Evolutionary conservation across 53 echinoderm and acorn worm species (phyloP).

Genomic region (Luidia sarsii): DNA sequence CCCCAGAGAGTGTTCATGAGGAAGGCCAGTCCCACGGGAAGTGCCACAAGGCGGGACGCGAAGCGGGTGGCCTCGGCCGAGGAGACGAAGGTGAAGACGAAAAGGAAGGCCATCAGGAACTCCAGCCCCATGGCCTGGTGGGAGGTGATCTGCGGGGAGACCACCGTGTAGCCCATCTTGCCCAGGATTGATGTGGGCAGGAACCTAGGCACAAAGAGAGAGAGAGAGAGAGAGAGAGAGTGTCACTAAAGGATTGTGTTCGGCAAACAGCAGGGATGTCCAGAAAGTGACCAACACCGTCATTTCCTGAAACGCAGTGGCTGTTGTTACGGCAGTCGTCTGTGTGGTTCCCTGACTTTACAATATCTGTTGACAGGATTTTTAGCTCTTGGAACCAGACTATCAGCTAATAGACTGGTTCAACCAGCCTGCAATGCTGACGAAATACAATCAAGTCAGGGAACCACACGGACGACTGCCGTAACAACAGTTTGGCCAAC

Average conservation of each 20-base stretch:
- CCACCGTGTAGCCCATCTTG: conserved; percentile 64
- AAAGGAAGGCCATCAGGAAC: conserved; percentile 79
- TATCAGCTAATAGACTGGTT: no score
- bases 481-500: no score
- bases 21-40: conserved; percentile 82
- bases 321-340: no score
- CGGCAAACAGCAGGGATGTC: neutral
- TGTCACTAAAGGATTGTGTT: neutral
- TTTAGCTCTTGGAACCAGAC: no score
- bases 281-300: no score
- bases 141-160: conserved; percentile 63
- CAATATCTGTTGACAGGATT: no score
- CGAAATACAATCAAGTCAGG: no score
- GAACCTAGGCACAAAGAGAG: conserved; percentile 37
- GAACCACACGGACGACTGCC: no score
- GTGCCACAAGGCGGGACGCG: conserved; percentile 58
- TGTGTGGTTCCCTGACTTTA: no score
- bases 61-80: conserved; percentile 56
- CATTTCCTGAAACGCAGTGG: no score
- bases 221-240: neutral
- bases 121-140: conserved; percentile 94
- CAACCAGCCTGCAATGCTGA: no score
- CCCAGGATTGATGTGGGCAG: conserved; percentile 71
- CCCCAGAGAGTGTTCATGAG: conserved; percentile 92
- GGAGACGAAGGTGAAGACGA: conserved; percentile 74